phyloP scores from a whole-genome alignment of 2,797 vertebrate species.

The Enteromius trimaculatus region DNA sequence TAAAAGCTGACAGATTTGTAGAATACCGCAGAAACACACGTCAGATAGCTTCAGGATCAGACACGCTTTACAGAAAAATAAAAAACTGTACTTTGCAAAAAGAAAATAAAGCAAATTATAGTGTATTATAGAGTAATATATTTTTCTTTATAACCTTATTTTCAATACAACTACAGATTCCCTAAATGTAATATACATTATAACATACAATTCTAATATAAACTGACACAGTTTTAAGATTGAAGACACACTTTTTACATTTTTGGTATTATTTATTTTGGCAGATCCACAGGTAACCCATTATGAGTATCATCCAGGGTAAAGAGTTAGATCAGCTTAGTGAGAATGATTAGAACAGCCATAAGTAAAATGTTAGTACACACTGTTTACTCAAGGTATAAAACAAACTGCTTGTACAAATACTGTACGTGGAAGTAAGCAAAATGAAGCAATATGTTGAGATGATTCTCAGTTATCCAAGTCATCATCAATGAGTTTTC shows the following conservation, averaged over 20 bases:
- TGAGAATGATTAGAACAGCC: not conserved
- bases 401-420: slow-evolving; percentile 38
- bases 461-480: slow-evolving; percentile 13
- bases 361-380: not conserved
- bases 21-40: slow-evolving; percentile 24
- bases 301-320: not conserved
- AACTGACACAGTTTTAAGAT: not conserved
- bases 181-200: not conserved
- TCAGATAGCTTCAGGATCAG: slow-evolving; percentile 37
- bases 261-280: not conserved
- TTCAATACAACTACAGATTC: too few species aligned
- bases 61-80: not conserved
- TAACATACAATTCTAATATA: not conserved
- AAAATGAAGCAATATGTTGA: slow-evolving; percentile 11
- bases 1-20: slow-evolving; percentile 33
- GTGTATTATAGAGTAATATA: too few species aligned
- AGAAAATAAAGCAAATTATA: too few species aligned
- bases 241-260: not conserved
- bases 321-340: not conserved
- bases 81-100: not conserved
- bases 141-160: not conserved
- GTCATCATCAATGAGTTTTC: not conserved
- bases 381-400: slow-evolving; percentile 24
- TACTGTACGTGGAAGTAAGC: slow-evolving; percentile 1
- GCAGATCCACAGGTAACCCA: not conserved